These are phyloP conservation scores for Ceratothoa steindachneri DNA, from an alignment of 2,888 invertebrate genomes.

Conservation along the genomic window DNA sequence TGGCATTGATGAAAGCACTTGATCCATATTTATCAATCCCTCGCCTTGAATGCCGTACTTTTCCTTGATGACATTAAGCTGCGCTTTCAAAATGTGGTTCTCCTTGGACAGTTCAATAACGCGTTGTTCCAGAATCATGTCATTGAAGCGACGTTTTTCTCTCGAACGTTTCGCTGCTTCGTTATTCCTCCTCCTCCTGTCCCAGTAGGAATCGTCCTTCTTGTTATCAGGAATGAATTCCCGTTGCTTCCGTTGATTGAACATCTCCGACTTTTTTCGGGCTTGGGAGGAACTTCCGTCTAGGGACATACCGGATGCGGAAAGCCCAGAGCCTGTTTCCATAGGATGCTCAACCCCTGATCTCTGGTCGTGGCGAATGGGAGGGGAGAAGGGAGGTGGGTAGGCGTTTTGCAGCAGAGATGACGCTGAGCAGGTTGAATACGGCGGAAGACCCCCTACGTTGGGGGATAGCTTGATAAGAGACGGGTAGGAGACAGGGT, in stretches of 20 bases:
- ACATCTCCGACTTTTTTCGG: conserved; percentile 34
- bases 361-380: conserved; percentile 9
- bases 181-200: conserved; percentile 88
- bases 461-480: conserved; percentile 35
- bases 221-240: conserved; percentile 95
- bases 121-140: conserved; percentile 90
- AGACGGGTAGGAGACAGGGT: conserved; percentile 45
- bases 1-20: conserved; percentile 79
- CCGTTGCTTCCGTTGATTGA: conserved; percentile 82
- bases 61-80: conserved; percentile 85
- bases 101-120: conserved; percentile 92
- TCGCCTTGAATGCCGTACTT: conserved; percentile 88
- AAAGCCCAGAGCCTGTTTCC: conserved; percentile 18
- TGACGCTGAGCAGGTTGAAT: conserved; percentile 16
- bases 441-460: not conserved
- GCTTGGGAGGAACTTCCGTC: not conserved
- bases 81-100: conserved; percentile 88
- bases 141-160: conserved; percentile 93
- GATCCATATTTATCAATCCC: conserved; percentile 78
- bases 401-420: conserved; percentile 8
- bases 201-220: conserved; percentile 97
- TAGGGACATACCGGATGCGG: conserved; percentile 16
- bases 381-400: conserved; percentile 6
- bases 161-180: conserved; percentile 93
- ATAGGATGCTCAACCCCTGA: not conserved